Base-by-base conservation (phyloP, 2,888 invertebrate genomes). In the Oxycera nigricornis region DNA sequence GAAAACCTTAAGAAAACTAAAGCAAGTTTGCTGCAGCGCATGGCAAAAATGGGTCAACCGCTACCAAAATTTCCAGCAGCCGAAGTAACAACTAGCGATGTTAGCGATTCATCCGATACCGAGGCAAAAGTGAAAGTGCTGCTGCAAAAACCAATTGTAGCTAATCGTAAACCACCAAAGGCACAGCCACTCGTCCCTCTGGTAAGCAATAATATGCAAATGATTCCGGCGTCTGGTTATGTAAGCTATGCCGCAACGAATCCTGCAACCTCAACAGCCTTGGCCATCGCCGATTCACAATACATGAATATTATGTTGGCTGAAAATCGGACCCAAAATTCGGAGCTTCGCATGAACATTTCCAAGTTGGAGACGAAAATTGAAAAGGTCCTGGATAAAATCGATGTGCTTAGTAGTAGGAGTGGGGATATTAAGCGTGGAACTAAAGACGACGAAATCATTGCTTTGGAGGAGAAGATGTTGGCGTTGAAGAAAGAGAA, bases 261-360 rank as follows among this genome's bases (percentile, higher is more conserved):
- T 26, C 28, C n/a, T 9, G 6, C 14, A 14, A 59, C 14, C n/a
- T n/a, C 46, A 11, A 35, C 26, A n/a, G 6, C 50, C 3, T 1
- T 57, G 1, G 35, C 59, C 50, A 76, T 39, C 28, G 61, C 74
- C 35, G 80, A 84, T 1, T 80, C 83, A 77, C 86, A 88, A 57
- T 86, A 86, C 76, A 80, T 89, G 52, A 88, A 88, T 77, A 83
- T 90, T 78, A 85, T 90, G 75, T 80, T 90, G 67, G 84, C 89
- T 1, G 91, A 91, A 82, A 88, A 88, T 73, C 84, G 91, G 76
- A 89, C 89, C 20, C 90, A 91, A 75, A 90, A 90, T 80, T 87
- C 89, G 7, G 91, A 92, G 82, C 82, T 91, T n/a, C 86, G 91
- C 77, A 87, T 91, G 83, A 88, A 88, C 77, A 84, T 91, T 76